These are phyloP conservation scores for Girardinus metallicus DNA, from an alignment of 2,797 vertebrate genomes.

Conservation along the genomic window DNA sequence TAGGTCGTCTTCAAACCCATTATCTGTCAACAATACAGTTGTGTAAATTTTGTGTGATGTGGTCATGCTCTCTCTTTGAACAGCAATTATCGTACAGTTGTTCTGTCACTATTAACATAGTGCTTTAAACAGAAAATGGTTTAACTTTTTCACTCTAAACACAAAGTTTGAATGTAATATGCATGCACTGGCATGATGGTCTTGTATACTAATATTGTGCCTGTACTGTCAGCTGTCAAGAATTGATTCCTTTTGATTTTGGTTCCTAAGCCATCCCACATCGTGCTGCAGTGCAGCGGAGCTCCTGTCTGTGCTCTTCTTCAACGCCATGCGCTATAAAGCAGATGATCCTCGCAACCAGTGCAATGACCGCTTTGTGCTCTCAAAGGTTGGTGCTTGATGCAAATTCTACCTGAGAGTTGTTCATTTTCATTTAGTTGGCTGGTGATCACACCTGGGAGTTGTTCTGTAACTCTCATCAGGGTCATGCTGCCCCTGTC, in stretches of 20 bases:
- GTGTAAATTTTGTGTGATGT: slow-evolving; percentile 6
- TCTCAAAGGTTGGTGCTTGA: slow-evolving; percentile 84
- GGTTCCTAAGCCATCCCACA: slow-evolving; percentile 82
- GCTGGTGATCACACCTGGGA: not conserved
- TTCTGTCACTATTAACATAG: not conserved
- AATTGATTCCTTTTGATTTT: not conserved
- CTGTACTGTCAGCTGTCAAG: slow-evolving; percentile 36
- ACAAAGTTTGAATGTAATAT: slow-evolving; percentile 15
- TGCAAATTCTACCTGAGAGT: not conserved
- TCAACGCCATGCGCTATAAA: slow-evolving; percentile 89
- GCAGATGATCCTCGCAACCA: slow-evolving; percentile 82
- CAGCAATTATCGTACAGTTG: not conserved
- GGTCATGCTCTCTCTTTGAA: slow-evolving; percentile 8
- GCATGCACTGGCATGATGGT: slow-evolving; percentile 44
- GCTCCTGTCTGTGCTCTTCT: slow-evolving; percentile 91
- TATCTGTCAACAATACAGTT: not conserved
- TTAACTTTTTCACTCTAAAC: not conserved
- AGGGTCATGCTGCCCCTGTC: slow-evolving; percentile 84
- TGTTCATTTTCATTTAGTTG: not conserved
- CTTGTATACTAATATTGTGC: not conserved
- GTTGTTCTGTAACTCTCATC: fast-evolving
- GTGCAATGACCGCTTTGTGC: slow-evolving; percentile 88
- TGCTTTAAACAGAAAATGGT: slow-evolving; percentile 5
- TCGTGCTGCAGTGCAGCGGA: slow-evolving; percentile 91
- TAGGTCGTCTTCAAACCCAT: not conserved